Base-by-base conservation (phyloP, 2,888 invertebrate species). In the Rhyacophila evoluta region DNA sequence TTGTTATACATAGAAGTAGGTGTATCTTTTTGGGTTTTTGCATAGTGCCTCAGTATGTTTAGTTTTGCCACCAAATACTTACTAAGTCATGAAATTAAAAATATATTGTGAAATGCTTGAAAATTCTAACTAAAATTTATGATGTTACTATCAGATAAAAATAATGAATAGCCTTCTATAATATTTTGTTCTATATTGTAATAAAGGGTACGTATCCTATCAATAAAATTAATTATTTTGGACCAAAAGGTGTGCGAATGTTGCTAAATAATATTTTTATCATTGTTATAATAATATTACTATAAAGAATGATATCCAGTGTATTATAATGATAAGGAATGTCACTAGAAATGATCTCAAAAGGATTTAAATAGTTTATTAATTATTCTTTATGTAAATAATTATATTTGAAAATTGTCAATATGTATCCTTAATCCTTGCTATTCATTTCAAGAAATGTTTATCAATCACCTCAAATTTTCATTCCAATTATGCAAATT, bases 401-500 rank as follows among this genome's bases (percentile, higher is more conserved):
- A 19, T 55, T 6, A 55, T 19, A 55, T 55, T 55, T 55, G 19
- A 55, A 41, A 55, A 55, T 55, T 55, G 55, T 55, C 55, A 55
- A 55, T 55, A 55, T 55, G 55, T 55, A 55, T 55, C 55, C 55
- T 55, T 55, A 55, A 55, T 55, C 19, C 15, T 55, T 55, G 55
- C 55, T 55, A 55, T 55, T 55, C 15, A 55, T 55, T 55, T 55
- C 12, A 55, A 55, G 10, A 55, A 55, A 55, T 8, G 8, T 55
- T 55, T 55, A 55, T 55, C 15, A 55, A 55, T 55, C 55, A 55
- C 55, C 69, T 69, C 28, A 6, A 69, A 29, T 69, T 29, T 72
- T 27, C 38, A 72, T 72, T 72, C 38, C 72, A 36, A 38, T 72
- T 25, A 72, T 72, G 38, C 25, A 70, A 70, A 29, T 11, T 70